Evolutionary conservation across 2,888 invertebrate genomes (phyloP).

Genomic region (Epinotia bilunana): DNA sequence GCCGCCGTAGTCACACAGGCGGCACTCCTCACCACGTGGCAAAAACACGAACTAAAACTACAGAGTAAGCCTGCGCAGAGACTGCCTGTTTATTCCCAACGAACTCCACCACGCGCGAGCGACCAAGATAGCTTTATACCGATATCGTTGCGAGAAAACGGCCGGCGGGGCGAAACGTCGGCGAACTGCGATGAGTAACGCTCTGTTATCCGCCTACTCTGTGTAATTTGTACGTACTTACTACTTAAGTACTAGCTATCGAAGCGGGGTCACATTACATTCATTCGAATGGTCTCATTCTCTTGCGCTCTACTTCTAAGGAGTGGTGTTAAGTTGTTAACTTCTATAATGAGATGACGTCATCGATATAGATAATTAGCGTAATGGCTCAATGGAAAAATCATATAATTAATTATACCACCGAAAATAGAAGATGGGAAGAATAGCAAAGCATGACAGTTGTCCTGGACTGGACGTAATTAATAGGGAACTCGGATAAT

Average conservation of each 20-base stretch:
- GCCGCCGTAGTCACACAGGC: slow-evolving; percentile 64
- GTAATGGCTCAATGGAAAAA: slow-evolving; percentile 1
- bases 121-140: slow-evolving; percentile 41
- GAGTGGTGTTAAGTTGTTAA: slow-evolving; percentile 1
- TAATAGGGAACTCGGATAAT: slow-evolving; percentile 4
- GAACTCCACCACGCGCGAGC: slow-evolving; percentile 7
- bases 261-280: slow-evolving; percentile 63
- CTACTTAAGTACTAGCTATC: slow-evolving; percentile 51
- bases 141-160: slow-evolving; percentile 34
- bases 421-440: slow-evolving; percentile 6
- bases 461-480: not conserved
- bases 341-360: slow-evolving; percentile 36
- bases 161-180: slow-evolving; percentile 45
- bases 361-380: slow-evolving; percentile 2
- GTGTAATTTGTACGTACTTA: slow-evolving; percentile 52
- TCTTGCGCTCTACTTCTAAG: slow-evolving; percentile 76
- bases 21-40: slow-evolving; percentile 59
- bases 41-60: slow-evolving; percentile 60
- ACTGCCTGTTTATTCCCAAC: slow-evolving; percentile 30
- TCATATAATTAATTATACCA: not conserved
- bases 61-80: slow-evolving; percentile 59
- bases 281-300: slow-evolving; percentile 64
- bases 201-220: slow-evolving; percentile 62
- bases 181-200: slow-evolving; percentile 50
- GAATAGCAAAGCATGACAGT: not conserved